phyloP scores from a whole-genome alignment of 2,888 invertebrate genomes.

The Quadriops clusia region DNA sequence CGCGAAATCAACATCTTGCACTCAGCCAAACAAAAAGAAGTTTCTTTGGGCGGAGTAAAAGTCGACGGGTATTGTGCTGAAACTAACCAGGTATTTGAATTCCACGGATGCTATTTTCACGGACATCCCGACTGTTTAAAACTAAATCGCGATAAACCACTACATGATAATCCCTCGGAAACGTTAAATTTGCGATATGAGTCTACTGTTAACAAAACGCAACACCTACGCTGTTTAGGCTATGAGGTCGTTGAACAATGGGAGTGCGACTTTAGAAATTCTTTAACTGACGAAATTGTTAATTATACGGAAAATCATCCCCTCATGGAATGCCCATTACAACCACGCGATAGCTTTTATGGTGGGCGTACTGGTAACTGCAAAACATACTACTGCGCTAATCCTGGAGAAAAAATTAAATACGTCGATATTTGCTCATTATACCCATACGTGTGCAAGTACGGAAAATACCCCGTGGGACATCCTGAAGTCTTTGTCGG shows the following conservation, averaged over 20 bases:
- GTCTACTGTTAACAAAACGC: constrained; percentile 4
- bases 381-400: constrained; percentile 3
- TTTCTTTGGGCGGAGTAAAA: too few relatives aligned
- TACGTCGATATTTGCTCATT: constrained; percentile 14
- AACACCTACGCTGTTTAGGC: constrained; percentile 5
- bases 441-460: constrained; percentile 14
- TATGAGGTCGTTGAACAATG: constrained; percentile 11
- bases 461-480: constrained; percentile 11
- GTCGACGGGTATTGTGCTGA: too few relatives aligned
- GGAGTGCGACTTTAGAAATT: constrained; percentile 11
- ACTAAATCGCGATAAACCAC: too few relatives aligned
- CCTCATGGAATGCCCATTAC: constrained; percentile 2
- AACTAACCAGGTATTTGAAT: too few relatives aligned
- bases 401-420: constrained; percentile 10
- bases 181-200: too few relatives aligned
- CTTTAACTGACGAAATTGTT: not conserved
- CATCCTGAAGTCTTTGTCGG: constrained; percentile 10
- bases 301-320: constrained; percentile 1
- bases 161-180: too few relatives aligned
- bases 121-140: too few relatives aligned
- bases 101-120: too few relatives aligned
- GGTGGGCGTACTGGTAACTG: constrained; percentile 5
- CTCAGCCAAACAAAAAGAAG: too few relatives aligned
- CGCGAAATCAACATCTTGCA: too few relatives aligned
- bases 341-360: constrained; percentile 11